These are phyloP conservation scores for Platanista minor DNA, from an alignment of 2,113 vertebrate genomes.

Conservation along the genomic window DNA sequence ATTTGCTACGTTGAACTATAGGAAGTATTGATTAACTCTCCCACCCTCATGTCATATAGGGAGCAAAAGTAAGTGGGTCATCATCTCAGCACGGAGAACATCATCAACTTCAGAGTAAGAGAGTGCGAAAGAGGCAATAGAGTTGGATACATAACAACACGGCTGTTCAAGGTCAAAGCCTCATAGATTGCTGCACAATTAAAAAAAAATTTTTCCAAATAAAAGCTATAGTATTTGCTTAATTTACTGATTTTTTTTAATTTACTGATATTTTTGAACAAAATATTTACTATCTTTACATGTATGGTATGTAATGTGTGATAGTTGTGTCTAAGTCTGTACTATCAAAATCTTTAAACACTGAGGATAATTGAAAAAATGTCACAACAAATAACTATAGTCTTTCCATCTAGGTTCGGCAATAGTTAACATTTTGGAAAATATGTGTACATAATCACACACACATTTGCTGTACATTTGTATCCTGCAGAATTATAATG, in stretches of 20 bases:
- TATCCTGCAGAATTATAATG: neutral
- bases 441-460: neutral
- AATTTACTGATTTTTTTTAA: neutral
- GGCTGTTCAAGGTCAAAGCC: neutral
- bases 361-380: neutral
- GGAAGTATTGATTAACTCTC: neutral
- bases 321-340: neutral
- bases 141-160: neutral
- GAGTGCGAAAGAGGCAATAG: neutral
- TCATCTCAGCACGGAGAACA: neutral
- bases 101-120: neutral
- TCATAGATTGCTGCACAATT: neutral
- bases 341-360: neutral
- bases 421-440: neutral
- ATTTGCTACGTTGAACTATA: neutral
- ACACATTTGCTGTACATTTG: neutral
- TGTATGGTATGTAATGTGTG: neutral
- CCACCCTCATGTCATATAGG: neutral
- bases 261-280: neutral
- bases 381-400: neutral
- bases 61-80: neutral
- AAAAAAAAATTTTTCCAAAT: neutral
- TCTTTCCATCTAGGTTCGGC: neutral
- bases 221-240: neutral
- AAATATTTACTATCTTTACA: neutral